These are phyloP conservation scores for Chlamydotis undulata DNA, from an alignment of 2,113 vertebrate species.

Conservation along the genomic window DNA sequence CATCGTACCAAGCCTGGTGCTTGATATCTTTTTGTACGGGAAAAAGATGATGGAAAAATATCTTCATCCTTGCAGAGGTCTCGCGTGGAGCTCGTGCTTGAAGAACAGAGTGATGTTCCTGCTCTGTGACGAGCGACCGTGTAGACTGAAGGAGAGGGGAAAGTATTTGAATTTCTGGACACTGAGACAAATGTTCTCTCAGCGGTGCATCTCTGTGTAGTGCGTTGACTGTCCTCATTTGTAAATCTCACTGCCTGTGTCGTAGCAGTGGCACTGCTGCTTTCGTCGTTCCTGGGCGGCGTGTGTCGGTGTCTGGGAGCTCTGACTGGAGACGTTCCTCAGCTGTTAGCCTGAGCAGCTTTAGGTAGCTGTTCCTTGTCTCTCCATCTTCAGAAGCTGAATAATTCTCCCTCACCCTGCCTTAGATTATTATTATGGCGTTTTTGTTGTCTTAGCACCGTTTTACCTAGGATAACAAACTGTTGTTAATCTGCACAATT, in stretches of 20 bases:
- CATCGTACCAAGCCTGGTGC: fast-evolving
- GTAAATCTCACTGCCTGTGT: background rate
- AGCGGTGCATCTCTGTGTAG: no score
- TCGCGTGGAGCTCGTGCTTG: background rate
- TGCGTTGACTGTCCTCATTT: background rate
- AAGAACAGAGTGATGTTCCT: fast-evolving
- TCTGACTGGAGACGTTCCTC: background rate
- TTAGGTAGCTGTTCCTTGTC: background rate
- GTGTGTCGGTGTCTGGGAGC: fast-evolving
- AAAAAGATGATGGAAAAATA: background rate
- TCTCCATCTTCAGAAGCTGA: constrained; percentile 52
- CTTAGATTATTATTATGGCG: fast-evolving
- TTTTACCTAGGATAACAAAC: background rate
- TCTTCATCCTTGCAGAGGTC: background rate
- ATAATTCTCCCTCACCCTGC: background rate
- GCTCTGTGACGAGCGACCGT: fast-evolving
- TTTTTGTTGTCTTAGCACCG: fast-evolving
- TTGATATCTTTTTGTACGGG: background rate
- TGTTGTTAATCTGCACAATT: fast-evolving
- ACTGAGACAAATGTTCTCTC: background rate
- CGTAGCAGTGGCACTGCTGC: background rate
- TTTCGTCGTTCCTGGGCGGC: background rate
- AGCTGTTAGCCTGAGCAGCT: fast-evolving
- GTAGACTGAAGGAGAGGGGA: background rate
- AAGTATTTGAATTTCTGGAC: background rate